Conservation (phyloP, 2,797 vertebrate genomes). For the Protonibea diacanthus region DNA sequence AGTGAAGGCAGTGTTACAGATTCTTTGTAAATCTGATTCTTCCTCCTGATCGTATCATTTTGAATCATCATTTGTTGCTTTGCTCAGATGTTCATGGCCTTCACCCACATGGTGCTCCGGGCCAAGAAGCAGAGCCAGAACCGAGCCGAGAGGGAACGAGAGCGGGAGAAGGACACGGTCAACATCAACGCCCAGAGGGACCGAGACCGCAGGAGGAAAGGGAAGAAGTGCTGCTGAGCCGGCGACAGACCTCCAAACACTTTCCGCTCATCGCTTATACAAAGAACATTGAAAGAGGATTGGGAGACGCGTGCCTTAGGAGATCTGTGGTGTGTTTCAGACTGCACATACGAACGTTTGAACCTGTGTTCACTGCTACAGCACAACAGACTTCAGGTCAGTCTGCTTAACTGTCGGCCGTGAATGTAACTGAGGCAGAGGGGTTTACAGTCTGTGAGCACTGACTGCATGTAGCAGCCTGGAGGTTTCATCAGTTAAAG, state of each 20-base stretch:
- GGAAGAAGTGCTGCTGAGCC: slow-evolving; percentile 86
- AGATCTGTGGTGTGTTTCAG: slow-evolving; percentile 2
- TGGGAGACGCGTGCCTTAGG: slow-evolving; percentile 32
- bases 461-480: slow-evolving; percentile 41
- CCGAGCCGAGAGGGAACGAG: slow-evolving; percentile 81
- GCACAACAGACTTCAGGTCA: background rate
- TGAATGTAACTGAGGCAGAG: background rate
- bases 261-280: background rate
- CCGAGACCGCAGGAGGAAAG: slow-evolving; percentile 83
- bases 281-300: background rate
- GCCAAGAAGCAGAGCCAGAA: slow-evolving; percentile 89
- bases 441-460: slow-evolving; percentile 27
- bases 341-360: slow-evolving; percentile 27
- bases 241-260: background rate
- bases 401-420: background rate
- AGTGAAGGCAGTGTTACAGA: background rate
- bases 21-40: background rate
- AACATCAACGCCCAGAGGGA: slow-evolving; percentile 87
- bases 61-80: background rate
- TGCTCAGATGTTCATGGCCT: slow-evolving; percentile 90
- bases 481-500: slow-evolving; percentile 41
- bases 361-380: background rate
- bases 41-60: too few species aligned
- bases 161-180: slow-evolving; percentile 87
- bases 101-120: slow-evolving; percentile 88